These are phyloP conservation scores for Aporophyla nigra DNA, from an alignment of 2,888 invertebrate genomes.

Conservation along the genomic window DNA sequence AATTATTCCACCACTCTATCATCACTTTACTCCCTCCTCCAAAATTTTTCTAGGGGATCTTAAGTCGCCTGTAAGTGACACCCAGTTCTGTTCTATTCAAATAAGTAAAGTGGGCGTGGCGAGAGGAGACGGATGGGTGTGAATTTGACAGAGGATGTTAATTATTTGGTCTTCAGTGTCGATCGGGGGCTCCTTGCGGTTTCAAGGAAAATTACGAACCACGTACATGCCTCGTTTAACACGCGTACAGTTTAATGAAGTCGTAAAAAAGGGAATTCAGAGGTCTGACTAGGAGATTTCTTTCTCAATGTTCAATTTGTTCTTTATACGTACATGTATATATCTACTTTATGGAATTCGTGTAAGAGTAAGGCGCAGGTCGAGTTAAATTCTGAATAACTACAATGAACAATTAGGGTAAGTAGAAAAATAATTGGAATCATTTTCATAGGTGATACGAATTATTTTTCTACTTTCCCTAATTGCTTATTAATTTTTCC, in stretches of 20 bases:
- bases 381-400: neutral
- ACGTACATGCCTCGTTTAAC: slow-evolving; percentile 79
- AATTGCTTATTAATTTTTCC: too few relatives aligned
- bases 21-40: slow-evolving; percentile 26
- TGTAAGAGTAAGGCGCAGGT: slow-evolving; percentile 7
- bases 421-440: neutral
- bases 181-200: slow-evolving; percentile 77
- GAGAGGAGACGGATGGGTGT: slow-evolving; percentile 79
- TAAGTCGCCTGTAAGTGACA: slow-evolving; percentile 66
- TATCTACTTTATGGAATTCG: slow-evolving; percentile 27
- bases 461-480: too few relatives aligned
- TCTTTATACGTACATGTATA: slow-evolving; percentile 41
- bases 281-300: slow-evolving; percentile 70
- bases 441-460: too few relatives aligned
- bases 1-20: slow-evolving; percentile 28
- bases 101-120: slow-evolving; percentile 72
- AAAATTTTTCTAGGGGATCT: slow-evolving; percentile 53
- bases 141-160: slow-evolving; percentile 87
- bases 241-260: slow-evolving; percentile 79
- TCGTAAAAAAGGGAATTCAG: slow-evolving; percentile 77
- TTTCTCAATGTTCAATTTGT: slow-evolving; percentile 57
- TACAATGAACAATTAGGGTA: neutral
- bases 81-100: slow-evolving; percentile 71
- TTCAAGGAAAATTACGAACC: slow-evolving; percentile 78
- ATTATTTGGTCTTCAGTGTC: slow-evolving; percentile 83